Evolutionary conservation across 2,888 invertebrate species (phyloP), one percentile per base, ranked within the genome.

Genomic region (Euclidia mi): DNA sequence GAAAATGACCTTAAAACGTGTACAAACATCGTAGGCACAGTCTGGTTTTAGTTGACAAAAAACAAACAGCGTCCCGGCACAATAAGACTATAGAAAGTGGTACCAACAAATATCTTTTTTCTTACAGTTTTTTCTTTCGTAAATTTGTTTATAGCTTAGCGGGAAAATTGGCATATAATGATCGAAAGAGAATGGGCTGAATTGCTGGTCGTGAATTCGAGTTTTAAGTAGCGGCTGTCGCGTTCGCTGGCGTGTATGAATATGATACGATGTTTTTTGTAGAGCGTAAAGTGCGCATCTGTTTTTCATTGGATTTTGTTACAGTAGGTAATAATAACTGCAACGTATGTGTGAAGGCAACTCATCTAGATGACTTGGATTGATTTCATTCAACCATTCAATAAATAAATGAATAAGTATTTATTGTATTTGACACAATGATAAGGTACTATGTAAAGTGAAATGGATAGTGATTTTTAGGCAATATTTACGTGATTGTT

Each of bases 1-100:
- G 92, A 93, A 88, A 93, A 92, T 81, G 88, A 75, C 90, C 91
- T 92, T 91, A 91, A 92, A 93, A 91, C 89, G 84, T 85, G 80
- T 73, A 76, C 82, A 84, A 84, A 84, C 78, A 79, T 62, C 50
- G 58, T 44, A 56, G 66, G 58, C 48, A 64, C 52, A 70, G 78
- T 79, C 84, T 82, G 82, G 84, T 81, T 81, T 79, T 47, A 50
- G 63, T 69, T 85, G 87, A 90, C 89, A 91, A 92, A 92, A 92
- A 91, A 73, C 88, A 92, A 92, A 91, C 81, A 89, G 38, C 79
- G 82, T 84, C 77, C 82, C 67, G 66, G 52, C 69, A 80, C 82
- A 87, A 88, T 84, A 87, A 88, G 85, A 86, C 64, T 61, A 70
- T 73, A 69, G 73, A 72, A 72, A 72, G 72, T 72, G 32, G 55